Base-by-base conservation (phyloP, 2,888 invertebrate genomes). In the Elegia similella region DNA sequence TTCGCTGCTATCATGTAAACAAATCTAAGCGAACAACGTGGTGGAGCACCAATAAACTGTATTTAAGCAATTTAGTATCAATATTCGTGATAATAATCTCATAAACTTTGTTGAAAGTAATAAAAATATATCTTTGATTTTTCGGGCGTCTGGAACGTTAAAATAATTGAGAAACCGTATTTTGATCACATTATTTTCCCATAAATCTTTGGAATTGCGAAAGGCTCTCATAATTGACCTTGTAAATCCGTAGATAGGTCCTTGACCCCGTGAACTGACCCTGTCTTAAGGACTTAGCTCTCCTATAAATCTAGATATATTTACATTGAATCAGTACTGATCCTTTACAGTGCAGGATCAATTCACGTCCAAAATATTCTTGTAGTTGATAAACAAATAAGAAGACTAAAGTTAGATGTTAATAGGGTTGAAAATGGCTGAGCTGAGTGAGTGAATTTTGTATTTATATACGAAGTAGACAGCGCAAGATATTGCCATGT, bases 401-500 rank as follows among this genome's bases (percentile, higher is more conserved):
- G n/a, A 0, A 2, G 10, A 47, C 47, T 13, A 7, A 29, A 47
- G 2, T 47, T 5, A n/a, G 1, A 29, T 30, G 13, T 12, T 12
- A 3, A 52, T 63, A 63, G 56, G 54, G 56, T 56, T 58, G 47
- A 42, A 42, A 59, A 32, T 61, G 2, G 54, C 52, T 30, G 52
- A 42, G 16, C 32, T 12, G 8, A 6, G 15, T 16, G 55, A 8
- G 7, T 17, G 23, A 1, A 52, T 17, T 47, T 29, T 43, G 32
- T 43, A 55, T 57, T 34, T 60, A 57, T 48, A 54, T 38, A 58
- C 55, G 42, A 61, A 44, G 53, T 50, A 57, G 58, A 59, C 60
- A 61, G 62, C 59, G 64, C 62, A 61, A 61, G 64, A 66, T 64
- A 65, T 65, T 64, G 63, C 57, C 59, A 57, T 65, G 65, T 67